These are phyloP conservation scores for Limonius californicus DNA, from an alignment of 1,140 invertebrate species.

Conservation along the genomic window DNA sequence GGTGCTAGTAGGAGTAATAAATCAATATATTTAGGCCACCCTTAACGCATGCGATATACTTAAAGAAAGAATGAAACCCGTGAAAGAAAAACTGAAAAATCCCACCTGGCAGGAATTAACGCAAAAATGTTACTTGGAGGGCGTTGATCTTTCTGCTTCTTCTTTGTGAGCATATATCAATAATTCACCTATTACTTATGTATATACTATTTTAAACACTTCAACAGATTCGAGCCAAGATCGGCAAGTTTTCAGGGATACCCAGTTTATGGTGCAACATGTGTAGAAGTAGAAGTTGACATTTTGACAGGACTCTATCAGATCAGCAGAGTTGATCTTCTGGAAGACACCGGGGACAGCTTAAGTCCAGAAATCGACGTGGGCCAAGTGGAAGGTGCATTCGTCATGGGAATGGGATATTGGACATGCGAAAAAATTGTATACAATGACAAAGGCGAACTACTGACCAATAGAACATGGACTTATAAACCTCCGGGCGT, in stretches of 20 bases:
- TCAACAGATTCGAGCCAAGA: conserved; percentile 33
- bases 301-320: conserved; percentile 69
- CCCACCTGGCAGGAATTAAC: conserved; percentile 65
- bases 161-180: conserved; percentile 34
- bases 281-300: conserved; percentile 66
- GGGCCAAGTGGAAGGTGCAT: conserved; percentile 83
- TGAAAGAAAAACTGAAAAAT: conserved; percentile 56
- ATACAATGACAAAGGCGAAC: conserved; percentile 63
- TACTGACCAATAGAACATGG: conserved; percentile 77
- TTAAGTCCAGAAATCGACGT: conserved; percentile 76
- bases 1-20: conserved; percentile 65
- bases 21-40: conserved; percentile 56
- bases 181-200: too few species aligned
- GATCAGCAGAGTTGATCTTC: conserved; percentile 64
- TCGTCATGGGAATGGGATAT: conserved; percentile 83
- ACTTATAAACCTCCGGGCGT: conserved; percentile 78
- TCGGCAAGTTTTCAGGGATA: conserved; percentile 56
- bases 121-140: conserved; percentile 52
- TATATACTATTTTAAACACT: too few species aligned
- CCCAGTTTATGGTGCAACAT: conserved; percentile 56
- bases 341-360: conserved; percentile 73
- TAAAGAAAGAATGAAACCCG: conserved; percentile 57
- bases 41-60: conserved; percentile 67
- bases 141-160: conserved; percentile 51
- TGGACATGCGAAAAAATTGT: conserved; percentile 72